Conservation (phyloP, 2,797 vertebrate species). For the Falco columbarius region DNA sequence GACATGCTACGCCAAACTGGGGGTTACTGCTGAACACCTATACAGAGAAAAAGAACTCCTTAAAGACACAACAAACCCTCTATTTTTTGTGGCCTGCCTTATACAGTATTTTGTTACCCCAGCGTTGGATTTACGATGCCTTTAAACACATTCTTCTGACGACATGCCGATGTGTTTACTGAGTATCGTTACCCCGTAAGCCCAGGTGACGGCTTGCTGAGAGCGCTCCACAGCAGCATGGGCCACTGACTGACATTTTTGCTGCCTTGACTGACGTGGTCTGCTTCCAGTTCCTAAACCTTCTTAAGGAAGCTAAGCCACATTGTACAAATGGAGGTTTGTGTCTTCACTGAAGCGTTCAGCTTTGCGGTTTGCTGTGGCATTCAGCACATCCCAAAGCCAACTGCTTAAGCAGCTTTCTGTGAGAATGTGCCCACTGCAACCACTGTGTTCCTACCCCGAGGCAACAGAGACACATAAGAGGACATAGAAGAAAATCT, state of each 20-base stretch:
- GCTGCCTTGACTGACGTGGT: background rate
- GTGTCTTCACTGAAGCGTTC: background rate
- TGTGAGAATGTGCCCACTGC: background rate
- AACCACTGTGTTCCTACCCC: background rate
- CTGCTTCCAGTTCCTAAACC: background rate
- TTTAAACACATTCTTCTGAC: background rate
- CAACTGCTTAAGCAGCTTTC: background rate
- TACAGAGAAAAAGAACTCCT: background rate
- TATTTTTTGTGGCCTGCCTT: background rate
- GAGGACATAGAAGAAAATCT: background rate
- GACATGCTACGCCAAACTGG: rapidly evolving
- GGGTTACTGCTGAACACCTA: background rate
- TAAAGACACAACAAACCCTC: background rate
- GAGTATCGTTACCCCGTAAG: background rate
- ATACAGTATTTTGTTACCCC: background rate
- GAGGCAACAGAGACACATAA: background rate
- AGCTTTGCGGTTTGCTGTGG: background rate
- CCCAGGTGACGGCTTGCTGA: background rate
- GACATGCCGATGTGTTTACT: background rate
- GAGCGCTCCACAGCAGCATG: background rate
- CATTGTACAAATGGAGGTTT: background rate
- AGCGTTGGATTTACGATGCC: background rate
- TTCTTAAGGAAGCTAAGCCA: background rate
- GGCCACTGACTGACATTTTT: background rate
- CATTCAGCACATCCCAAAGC: background rate